A percentile compares a stretch with the other conserved stretches of the same genome.
Evolutionary conservation across 2,888 invertebrate genomes (phyloP).

Genomic region (Tholera decimalis): DNA sequence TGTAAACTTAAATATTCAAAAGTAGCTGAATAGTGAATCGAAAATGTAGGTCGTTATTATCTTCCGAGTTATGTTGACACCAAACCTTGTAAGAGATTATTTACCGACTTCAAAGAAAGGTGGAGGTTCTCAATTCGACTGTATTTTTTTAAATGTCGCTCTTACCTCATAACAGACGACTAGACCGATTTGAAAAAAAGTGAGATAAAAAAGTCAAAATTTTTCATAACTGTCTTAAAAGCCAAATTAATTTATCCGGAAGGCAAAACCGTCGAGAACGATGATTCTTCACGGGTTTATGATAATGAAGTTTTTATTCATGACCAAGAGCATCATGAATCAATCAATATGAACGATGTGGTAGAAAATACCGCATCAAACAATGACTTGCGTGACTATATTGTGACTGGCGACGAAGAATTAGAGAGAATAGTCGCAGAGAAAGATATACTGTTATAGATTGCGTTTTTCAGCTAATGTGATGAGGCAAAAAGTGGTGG

Average conservation of each 20-base stretch:
- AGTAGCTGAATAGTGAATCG: too few species aligned
- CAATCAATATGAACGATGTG: conserved; percentile 6
- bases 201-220: too few species aligned
- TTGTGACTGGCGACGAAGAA: conserved; percentile 13
- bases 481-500: conserved; percentile 27
- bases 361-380: conserved; percentile 10
- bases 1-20: too few species aligned
- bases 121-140: too few species aligned
- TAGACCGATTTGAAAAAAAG: too few species aligned
- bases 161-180: too few species aligned
- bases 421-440: conserved; percentile 28
- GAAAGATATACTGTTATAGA: conserved; percentile 43
- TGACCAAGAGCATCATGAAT: not conserved
- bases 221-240: not conserved
- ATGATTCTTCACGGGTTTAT: not conserved
- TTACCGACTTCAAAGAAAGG: too few species aligned
- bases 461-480: conserved; percentile 20
- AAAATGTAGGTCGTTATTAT: too few species aligned
- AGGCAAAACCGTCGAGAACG: not conserved
- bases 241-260: conserved; percentile 2
- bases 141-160: too few species aligned
- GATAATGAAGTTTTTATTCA: not conserved
- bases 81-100: too few species aligned
- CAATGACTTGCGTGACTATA: conserved; percentile 43
- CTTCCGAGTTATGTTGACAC: too few species aligned